Evolutionary conservation across 1,140 invertebrate genomes (phyloP).

Genomic region (Penaeus indicus): DNA sequence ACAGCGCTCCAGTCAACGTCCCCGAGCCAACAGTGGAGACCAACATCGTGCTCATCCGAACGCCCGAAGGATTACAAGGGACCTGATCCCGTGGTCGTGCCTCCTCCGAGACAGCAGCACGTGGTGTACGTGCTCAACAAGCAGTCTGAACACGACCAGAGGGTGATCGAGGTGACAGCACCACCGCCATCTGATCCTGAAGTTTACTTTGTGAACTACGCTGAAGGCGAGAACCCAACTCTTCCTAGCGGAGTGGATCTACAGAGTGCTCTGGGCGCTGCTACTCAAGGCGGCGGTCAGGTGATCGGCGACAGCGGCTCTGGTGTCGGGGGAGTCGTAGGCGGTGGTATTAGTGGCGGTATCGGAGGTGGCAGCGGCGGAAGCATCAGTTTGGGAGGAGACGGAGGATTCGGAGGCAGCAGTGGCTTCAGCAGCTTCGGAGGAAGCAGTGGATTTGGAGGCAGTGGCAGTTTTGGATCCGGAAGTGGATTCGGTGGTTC

Average conservation of each 20-base stretch:
- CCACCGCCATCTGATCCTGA: constrained; percentile 4
- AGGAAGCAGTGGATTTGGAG: neutral
- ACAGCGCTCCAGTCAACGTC: neutral
- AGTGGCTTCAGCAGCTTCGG: too few relatives aligned
- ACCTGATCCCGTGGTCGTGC: constrained; percentile 19
- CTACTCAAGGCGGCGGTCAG: constrained; percentile 40
- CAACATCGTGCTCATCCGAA: constrained; percentile 39
- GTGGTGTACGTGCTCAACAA: constrained; percentile 49
- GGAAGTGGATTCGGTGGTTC: neutral
- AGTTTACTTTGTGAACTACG: constrained; percentile 48
- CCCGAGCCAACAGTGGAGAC: neutral
- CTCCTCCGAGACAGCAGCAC: constrained; percentile 32
- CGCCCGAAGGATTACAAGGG: neutral
- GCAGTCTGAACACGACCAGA: neutral
- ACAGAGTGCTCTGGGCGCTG: constrained; percentile 21
- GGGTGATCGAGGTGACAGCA: constrained; percentile 26
- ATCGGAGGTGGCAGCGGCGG: neutral
- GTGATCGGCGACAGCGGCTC: constrained; percentile 26
- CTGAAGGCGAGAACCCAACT: constrained; percentile 13
- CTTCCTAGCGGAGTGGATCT: constrained; percentile 34
- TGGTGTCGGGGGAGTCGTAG: neutral
- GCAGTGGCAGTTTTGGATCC: neutral
- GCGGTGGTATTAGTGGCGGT: neutral
- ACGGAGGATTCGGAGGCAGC: too few relatives aligned
- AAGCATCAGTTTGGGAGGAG: neutral